A percentile compares a stretch with the other conserved stretches of the same genome.
phyloP scores from a whole-genome alignment of 2,888 invertebrate genomes.

The Eucriotettix oculatus region DNA sequence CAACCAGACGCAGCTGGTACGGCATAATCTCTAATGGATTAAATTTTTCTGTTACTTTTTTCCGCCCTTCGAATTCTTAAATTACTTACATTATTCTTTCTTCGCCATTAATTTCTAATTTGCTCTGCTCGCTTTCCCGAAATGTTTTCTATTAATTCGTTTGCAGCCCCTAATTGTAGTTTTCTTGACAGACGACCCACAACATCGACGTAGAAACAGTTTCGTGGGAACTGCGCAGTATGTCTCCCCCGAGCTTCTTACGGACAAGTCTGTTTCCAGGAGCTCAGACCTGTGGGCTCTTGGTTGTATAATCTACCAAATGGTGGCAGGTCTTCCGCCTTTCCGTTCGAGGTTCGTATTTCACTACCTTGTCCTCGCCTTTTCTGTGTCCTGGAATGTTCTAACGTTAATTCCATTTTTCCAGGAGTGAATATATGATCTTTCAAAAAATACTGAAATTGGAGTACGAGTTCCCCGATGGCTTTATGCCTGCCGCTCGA shows the following conservation, averaged over 20 bases:
- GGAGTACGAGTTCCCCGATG: slow-evolving; percentile 84
- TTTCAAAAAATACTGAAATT: slow-evolving; percentile 88
- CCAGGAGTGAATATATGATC: slow-evolving; percentile 84
- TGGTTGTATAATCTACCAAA: slow-evolving; percentile 93
- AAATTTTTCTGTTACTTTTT: too few species aligned
- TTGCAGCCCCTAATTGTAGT: neutral
- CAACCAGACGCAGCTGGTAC: too few species aligned
- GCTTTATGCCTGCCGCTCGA: slow-evolving; percentile 70
- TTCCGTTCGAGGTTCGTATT: slow-evolving; percentile 50
- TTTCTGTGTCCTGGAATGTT: neutral
- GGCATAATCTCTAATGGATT: too few species aligned
- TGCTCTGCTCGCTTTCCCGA: too few species aligned
- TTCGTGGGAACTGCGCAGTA: slow-evolving; percentile 99
- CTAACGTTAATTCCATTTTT: slow-evolving; percentile 52
- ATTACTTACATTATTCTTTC: too few species aligned
- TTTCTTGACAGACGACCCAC: slow-evolving; percentile 8
- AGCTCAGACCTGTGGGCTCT: slow-evolving; percentile 94
- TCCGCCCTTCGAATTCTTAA: too few species aligned
- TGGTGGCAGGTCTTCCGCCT: slow-evolving; percentile 84
- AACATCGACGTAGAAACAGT: slow-evolving; percentile 38
- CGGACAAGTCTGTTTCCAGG: slow-evolving; percentile 49
- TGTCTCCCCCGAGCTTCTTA: slow-evolving; percentile 91
- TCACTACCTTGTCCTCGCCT: neutral
- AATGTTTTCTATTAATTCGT: too few species aligned
- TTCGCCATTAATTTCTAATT: too few species aligned